Evolutionary conservation across 2,888 invertebrate genomes (phyloP), one percentile per base, ranked within the genome.

Genomic region (Melanargia galathea): DNA sequence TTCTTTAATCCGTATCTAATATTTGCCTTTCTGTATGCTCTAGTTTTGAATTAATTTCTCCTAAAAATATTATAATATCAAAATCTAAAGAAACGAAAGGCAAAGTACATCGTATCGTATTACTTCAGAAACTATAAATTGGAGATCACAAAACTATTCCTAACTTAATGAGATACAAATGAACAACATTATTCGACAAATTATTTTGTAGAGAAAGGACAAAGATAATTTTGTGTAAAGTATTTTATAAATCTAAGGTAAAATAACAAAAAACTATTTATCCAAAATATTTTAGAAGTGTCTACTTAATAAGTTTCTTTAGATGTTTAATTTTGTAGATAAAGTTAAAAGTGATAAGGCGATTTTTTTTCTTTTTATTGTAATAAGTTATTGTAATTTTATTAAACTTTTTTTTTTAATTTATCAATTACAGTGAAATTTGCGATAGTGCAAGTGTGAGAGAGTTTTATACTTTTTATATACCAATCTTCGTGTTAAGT

Each of bases 121-220:
- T 74, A 76, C 78, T 81, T 56, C 51, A 56, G 51, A 61, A 79
- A 83, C 83, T 81, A 77, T 80, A 75, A 79, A 79, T 77, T 81
- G 86, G 90, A 90, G 90, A 90, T 90, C 90, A 90, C 83, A 72
- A 82, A 79, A 79, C 83, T 90, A 89, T 81, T 77, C 70, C 83
- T 89, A 89, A 82, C 83, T 83, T 83, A 85, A 76, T 77, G 67
- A 65, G 71, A 71, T 72, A 72, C 67, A 67, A 63, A 64, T 63
- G 65, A 63, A 60, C 63, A 13, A 56, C 48, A 56, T 24, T 43
- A 33, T 59, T 59, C 22, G 56, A 56, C 38, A 26, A 62, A 49
- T 18, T 26, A 45, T 46, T 45, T 18, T 33, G 13, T 52, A 11
- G 13, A 20, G 52, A 35, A 13, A 20, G 8, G 18, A 52, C 35